These are phyloP conservation scores for Abrostola triplasia DNA, from an alignment of 2,888 invertebrate genomes.

Conservation along the genomic window DNA sequence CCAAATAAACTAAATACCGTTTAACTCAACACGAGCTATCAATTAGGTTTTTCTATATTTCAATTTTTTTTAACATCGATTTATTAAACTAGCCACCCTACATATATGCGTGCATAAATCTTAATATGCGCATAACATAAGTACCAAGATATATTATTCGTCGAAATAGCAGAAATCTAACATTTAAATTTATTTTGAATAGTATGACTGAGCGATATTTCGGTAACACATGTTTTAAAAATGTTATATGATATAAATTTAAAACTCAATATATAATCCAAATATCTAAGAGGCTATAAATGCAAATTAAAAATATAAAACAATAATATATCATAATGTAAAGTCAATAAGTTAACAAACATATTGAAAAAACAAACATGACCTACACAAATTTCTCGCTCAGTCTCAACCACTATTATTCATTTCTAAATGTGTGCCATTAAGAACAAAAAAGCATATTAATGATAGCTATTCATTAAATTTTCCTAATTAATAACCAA, in stretches of 20 bases:
- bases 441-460: conserved; percentile 19
- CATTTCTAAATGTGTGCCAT: conserved; percentile 20
- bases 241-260: conserved; percentile 51
- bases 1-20: conserved; percentile 55
- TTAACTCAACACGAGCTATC: conserved; percentile 29
- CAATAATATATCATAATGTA: conserved; percentile 57
- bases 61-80: conserved; percentile 14
- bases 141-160: conserved; percentile 9
- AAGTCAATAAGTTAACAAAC: conserved; percentile 51
- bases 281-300: conserved; percentile 53
- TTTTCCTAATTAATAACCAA: conserved; percentile 27
- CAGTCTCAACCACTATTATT: conserved; percentile 31
- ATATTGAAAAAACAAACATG: conserved; percentile 44
- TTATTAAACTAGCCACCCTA: conserved; percentile 23
- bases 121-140: conserved; percentile 12
- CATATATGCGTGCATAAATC: conserved; percentile 19
- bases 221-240: conserved; percentile 42
- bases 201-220: conserved; percentile 34
- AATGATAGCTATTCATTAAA: conserved; percentile 21
- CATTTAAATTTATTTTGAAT: conserved; percentile 20
- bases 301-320: conserved; percentile 53
- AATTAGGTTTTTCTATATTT: conserved; percentile 18
- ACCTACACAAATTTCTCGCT: conserved; percentile 28
- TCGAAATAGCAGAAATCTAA: conserved; percentile 14
- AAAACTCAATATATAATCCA: conserved; percentile 55